These are phyloP conservation scores for Heterocephalus glaber DNA, from an alignment of 2,113 vertebrate species.

Conservation along the genomic window DNA sequence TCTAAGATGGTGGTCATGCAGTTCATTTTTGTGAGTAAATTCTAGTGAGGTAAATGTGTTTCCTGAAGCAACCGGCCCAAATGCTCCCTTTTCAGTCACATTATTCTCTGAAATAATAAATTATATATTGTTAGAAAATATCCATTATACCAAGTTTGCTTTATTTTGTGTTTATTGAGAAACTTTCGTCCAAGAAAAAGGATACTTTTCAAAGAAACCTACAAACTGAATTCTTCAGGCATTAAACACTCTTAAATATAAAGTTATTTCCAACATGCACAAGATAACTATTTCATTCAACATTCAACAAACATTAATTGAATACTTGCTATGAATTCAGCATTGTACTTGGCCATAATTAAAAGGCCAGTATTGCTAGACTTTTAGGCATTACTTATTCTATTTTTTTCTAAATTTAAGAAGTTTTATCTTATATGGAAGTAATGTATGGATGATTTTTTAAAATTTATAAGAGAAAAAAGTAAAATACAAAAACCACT, in stretches of 20 bases:
- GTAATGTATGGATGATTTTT: not conserved
- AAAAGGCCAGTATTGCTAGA: not conserved
- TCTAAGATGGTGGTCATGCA: slow-evolving; percentile 46
- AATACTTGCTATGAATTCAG: not conserved
- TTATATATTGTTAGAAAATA: slow-evolving; percentile 52
- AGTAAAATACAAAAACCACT: slow-evolving; percentile 39
- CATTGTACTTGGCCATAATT: not conserved
- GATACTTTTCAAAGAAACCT: slow-evolving; percentile 30
- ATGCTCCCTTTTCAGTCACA: slow-evolving; percentile 51
- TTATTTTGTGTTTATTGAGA: slow-evolving; percentile 34
- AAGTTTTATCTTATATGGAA: not conserved
- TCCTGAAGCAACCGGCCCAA: slow-evolving; percentile 51
- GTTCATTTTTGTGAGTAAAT: slow-evolving; percentile 52
- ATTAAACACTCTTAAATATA: not conserved
- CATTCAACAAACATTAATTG: slow-evolving; percentile 28
- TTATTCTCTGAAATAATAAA: slow-evolving; percentile 80
- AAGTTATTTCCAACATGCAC: slow-evolving; percentile 15
- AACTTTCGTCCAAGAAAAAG: not conserved
- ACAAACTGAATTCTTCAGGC: not conserved
- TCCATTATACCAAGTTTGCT: not conserved
- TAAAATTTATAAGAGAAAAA: not conserved
- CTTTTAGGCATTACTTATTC: not conserved
- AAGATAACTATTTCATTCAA: slow-evolving; percentile 35
- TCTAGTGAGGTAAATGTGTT: slow-evolving; percentile 51
- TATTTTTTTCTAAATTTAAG: not conserved